phyloP scores from a whole-genome alignment of 2,888 invertebrate species.

The Morpho helenor region DNA sequence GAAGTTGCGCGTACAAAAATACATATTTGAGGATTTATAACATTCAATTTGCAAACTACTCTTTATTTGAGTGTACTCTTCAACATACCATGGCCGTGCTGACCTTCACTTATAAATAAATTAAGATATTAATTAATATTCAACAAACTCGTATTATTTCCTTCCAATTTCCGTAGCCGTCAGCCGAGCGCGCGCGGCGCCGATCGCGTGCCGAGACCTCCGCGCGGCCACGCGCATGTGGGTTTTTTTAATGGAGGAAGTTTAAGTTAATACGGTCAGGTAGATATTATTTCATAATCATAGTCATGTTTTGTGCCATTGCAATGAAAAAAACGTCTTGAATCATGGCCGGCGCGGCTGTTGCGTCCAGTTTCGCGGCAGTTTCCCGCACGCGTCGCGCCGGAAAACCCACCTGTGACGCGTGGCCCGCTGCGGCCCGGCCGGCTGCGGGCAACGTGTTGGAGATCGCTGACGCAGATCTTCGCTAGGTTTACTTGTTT shows the following conservation, averaged over 20 bases:
- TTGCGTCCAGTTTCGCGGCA: constrained; percentile 1
- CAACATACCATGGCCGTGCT: too few relatives aligned
- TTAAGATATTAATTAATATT: too few relatives aligned
- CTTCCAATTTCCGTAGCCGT: too few relatives aligned
- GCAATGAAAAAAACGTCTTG: constrained; percentile 16
- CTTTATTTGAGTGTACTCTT: too few relatives aligned
- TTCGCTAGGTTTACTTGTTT: not conserved
- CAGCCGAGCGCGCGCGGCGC: not conserved
- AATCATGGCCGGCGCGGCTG: constrained; percentile 9
- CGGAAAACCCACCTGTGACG: constrained; percentile 5
- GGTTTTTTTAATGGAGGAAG: constrained; percentile 21
- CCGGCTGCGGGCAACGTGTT: not conserved
- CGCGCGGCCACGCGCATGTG: constrained; percentile 9
- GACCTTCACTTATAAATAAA: too few relatives aligned
- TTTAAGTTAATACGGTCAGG: constrained; percentile 3
- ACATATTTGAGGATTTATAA: too few relatives aligned
- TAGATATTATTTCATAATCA: constrained; percentile 21
- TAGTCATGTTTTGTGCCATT: constrained; percentile 15
- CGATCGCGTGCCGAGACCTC: constrained; percentile 3
- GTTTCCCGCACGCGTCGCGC: constrained; percentile 11
- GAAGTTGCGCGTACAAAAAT: too few relatives aligned
- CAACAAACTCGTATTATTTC: too few relatives aligned
- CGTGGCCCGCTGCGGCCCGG: not conserved
- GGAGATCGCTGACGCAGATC: not conserved
- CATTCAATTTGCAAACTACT: too few relatives aligned